Evolutionary conservation across 1,140 invertebrate species (phyloP), one percentile per base, ranked within the genome.

Genomic region (Chironomus striatipennis): DNA sequence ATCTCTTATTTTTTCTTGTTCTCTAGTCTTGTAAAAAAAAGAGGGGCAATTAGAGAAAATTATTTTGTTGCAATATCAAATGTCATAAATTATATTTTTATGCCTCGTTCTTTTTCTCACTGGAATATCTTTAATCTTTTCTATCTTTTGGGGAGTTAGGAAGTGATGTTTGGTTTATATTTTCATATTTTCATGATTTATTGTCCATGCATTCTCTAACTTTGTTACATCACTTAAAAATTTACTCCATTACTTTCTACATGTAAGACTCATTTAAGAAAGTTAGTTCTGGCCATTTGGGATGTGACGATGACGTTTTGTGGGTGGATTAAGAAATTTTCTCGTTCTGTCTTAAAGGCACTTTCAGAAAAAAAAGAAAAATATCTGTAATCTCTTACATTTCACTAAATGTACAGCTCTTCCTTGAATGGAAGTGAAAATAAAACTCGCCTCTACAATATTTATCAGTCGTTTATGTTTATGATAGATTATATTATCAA

Each of bases 61-160:
- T 57, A 57, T 57, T 57, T 57, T 57, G 47, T 57, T 57, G 47
- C 47, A 57, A 57, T 57, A 57, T 57, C 47, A 57, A 57, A 57
- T 57, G 12, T 15, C 12, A 57, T 57, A 57, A 57, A 57, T 57
- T 57, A 57, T 57, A 57, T 57, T 57, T 57, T 57, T 34, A 34
- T 34, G 24, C 24, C 24, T 34, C 24, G 24, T 34, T 57, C 47
- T 1, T 57, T n/a, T 57, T 10, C 47, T 57, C 12, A n/a, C 47
- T 57, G 47, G 47, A 57, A 57, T n/a, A 57, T 57, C 47, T 57
- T 57, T 57, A 57, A 57, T 57, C 47, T 57, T 57, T 15, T 15
- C 8, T 34, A n/a, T n/a, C n/a, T n/a, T n/a, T n/a, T 1, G 24
- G 24, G 24, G 24, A 2, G 5, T 34, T 34, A 1, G 5, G 5